Percentiles rank a stretch among this genome's conserved stretches.
Conservation (phyloP, 2,797 vertebrate species). For the Serranus cabrilla region DNA sequence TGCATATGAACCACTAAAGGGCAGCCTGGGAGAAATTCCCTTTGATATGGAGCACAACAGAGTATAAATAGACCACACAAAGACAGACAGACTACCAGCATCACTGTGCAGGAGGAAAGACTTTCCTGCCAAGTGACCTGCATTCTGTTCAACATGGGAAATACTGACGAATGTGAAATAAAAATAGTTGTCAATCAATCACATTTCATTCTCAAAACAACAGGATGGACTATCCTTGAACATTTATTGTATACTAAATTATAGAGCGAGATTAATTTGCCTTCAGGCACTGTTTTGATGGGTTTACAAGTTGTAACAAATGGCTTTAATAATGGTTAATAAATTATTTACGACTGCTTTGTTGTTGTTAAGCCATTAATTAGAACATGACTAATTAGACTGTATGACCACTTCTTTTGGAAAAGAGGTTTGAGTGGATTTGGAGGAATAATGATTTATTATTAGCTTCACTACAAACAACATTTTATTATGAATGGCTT, state of each 20-base stretch:
- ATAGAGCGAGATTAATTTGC: slow-evolving; percentile 2
- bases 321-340: slow-evolving; percentile 3
- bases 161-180: slow-evolving; percentile 7
- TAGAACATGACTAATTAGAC: not conserved
- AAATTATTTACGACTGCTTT: not conserved
- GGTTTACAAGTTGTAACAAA: not conserved
- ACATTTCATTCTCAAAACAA: slow-evolving; percentile 4
- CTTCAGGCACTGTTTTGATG: not conserved
- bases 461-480: not conserved
- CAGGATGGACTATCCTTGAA: not conserved
- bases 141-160: slow-evolving; percentile 28
- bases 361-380: not conserved
- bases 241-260: not conserved
- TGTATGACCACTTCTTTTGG: no score
- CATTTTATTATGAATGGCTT: not conserved
- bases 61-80: slow-evolving; percentile 75
- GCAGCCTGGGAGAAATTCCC: slow-evolving; percentile 72
- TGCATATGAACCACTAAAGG: slow-evolving; percentile 60
- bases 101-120: slow-evolving; percentile 36
- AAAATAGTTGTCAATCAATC: slow-evolving; percentile 3
- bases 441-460: not conserved
- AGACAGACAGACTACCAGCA: slow-evolving; percentile 59
- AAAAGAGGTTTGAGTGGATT: not conserved
- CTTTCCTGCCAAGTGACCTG: slow-evolving; percentile 38
- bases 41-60: slow-evolving; percentile 67